Evolutionary conservation across 2,888 invertebrate species (phyloP).

Genomic region (Dexiosoma caninum): DNA sequence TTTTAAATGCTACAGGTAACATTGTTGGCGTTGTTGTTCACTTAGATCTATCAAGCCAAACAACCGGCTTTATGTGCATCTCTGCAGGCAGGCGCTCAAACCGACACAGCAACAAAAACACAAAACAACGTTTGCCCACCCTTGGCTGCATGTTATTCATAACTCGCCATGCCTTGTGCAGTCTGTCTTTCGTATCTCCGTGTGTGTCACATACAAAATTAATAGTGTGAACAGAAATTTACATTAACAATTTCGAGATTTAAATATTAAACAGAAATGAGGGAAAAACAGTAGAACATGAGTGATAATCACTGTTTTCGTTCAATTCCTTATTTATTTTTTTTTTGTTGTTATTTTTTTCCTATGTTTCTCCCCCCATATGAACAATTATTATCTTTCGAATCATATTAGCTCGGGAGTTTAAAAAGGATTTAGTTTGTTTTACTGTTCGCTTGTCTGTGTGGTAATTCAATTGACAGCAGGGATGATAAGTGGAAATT

Average conservation of each 20-base stretch:
- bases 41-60: slow-evolving; percentile 22
- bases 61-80: slow-evolving; percentile 17
- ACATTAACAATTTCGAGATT: slow-evolving; percentile 59
- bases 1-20: slow-evolving; percentile 57
- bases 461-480: not conserved
- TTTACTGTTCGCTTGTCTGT: slow-evolving; percentile 5
- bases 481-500: slow-evolving; percentile 54
- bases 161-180: slow-evolving; percentile 1
- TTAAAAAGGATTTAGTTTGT: slow-evolving; percentile 1
- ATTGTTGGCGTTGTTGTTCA: slow-evolving; percentile 27
- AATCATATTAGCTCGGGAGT: not conserved
- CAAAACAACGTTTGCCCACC: slow-evolving; percentile 51
- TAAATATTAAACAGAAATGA: slow-evolving; percentile 27
- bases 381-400: slow-evolving; percentile 37
- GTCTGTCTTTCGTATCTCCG: not conserved
- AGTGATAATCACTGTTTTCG: slow-evolving; percentile 54
- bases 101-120: not conserved
- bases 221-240: slow-evolving; percentile 63
- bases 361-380: not conserved
- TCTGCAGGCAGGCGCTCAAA: slow-evolving; percentile 16
- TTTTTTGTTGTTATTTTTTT: too few relatives aligned
- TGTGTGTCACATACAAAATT: slow-evolving; percentile 54
- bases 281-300: slow-evolving; percentile 56
- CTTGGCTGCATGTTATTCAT: slow-evolving; percentile 49
- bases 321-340: too few relatives aligned